A percentile compares a stretch with the other conserved stretches of the same genome.
These are phyloP conservation scores for Anseranas semipalmata DNA, from an alignment of 2,113 vertebrate species.

Conservation along the genomic window DNA sequence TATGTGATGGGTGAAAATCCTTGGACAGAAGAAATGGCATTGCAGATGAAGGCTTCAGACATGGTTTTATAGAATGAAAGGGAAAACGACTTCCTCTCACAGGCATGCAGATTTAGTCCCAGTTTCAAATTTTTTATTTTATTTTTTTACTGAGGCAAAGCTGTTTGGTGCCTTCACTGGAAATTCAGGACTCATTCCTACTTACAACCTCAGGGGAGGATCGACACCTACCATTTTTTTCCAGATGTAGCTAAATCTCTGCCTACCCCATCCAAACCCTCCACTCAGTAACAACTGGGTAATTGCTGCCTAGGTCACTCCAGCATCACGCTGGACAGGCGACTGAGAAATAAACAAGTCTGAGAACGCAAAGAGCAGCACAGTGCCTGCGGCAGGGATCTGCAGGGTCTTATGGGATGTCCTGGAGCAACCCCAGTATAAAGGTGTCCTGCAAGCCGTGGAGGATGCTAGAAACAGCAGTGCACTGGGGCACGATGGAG, in stretches of 20 bases:
- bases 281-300: not conserved
- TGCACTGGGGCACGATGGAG: rapidly evolving
- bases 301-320: not conserved
- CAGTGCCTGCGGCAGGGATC: not conserved
- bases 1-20: not conserved
- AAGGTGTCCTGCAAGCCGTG: rapidly evolving
- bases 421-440: not conserved
- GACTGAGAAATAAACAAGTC: not conserved
- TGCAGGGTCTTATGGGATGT: rapidly evolving
- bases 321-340: not conserved
- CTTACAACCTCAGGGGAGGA: not conserved
- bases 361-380: not conserved
- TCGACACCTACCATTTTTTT: not conserved
- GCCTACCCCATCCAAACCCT: no score
- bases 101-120: not conserved
- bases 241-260: not conserved
- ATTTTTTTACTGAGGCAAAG: not conserved
- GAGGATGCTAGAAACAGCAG: rapidly evolving
- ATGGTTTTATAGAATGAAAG: not conserved
- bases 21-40: not conserved
- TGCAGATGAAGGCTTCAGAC: not conserved
- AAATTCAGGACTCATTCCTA: not conserved
- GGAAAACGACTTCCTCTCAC: not conserved
- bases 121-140: not conserved
- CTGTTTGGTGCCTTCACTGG: not conserved